Base-by-base conservation (phyloP, 2,113 vertebrate species). In the Vulpes vulpes region DNA sequence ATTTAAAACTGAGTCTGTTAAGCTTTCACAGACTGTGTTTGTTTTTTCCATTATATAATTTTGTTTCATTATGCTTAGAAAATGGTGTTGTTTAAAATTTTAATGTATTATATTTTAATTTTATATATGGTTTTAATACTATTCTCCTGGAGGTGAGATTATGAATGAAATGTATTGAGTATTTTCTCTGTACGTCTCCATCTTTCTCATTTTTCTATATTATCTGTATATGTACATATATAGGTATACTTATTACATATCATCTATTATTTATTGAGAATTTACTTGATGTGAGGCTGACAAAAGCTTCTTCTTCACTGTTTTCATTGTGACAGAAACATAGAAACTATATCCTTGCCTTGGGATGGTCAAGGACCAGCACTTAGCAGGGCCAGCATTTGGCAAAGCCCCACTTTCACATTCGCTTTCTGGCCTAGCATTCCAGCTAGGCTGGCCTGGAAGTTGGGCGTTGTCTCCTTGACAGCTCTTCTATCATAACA, bases 71-170 rank as follows among this genome's bases (percentile, higher is more conserved):
- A 27, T 81, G 96, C 89, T 96, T 2, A 6, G 78, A 97, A 89
- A 96, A 65, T 62, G 11, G 2, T 65, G 35, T 87, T 85, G 8
- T 65, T 97, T 83, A 14, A n/a, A 80, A 53, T 59, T 83, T 83
- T 83, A 65, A 51, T 38, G 25, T 71, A 93, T 94, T 87, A 8
- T 85, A 27, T 82, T 87, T 93, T 51, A 84, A 89, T 60, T 94
- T 71, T 76, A 64, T 5, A 27, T 76, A n/a, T 53, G n/a, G 19
- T 86, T 94, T 93, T 35, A 25, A 25, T 71, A 15, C 76, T 23
- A 23, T 65, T 55, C 2, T 76, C 38, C 32, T 95, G 20, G 25
- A 89, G 8, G 11, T 83, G 17, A 65, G 67, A n/a, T 82, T 71
- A 95, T 87, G 38, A 79, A 65, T 38, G 16, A 30, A 15, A 67